Evolutionary conservation across 2,888 invertebrate species (phyloP), one percentile per base, ranked within the genome.

Genomic region (Eristalis intricaria): DNA sequence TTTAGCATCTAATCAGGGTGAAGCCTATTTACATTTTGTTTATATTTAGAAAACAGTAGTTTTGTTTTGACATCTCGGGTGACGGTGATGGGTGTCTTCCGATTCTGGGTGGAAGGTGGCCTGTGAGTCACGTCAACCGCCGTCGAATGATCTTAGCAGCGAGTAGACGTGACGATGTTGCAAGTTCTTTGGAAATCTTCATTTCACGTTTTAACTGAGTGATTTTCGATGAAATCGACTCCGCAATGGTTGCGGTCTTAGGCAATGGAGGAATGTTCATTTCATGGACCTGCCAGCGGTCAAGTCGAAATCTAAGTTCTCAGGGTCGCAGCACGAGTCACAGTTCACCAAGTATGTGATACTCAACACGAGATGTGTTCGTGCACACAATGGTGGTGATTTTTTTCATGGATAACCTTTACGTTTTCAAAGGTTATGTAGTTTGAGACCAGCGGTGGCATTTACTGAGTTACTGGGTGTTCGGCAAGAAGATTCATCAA

Each of bases 1-100:
- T 58, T 58, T 35, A 69, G 35, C 69, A 8, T 15, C 5, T 69
- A 69, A 69, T 58, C 35, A 23, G 56, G 13, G 19, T 19, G 32
- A 26, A 35, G 26, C 19, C 22, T 69, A 58, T 69, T 69, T 69
- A 58, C 35, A 19, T 35, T 60, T 60, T 23, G 60, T 60, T 60
- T 60, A 19, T 11, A 26, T 13, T 26, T 60, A 26, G n/a, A 19
- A 50, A 32, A 32, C 2, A 4, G 7, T 19, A 19, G 5, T 50
- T 50, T 50, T 50, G n/a, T 19, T 50, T 50, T 50, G 50, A 50
- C 32, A 32, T 32, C 32, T 2, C 7, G 43, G 15, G n/a, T 5
- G 43, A 43, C 5, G 15, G n/a, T 5, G 43, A 43, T 19, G 32
- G 8, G 50, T 50, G 19, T 19, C 7, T n/a, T 50, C 19, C 19